phyloP scores from a whole-genome alignment of 1,140 invertebrate genomes.

The Cecropterus lyciades region DNA sequence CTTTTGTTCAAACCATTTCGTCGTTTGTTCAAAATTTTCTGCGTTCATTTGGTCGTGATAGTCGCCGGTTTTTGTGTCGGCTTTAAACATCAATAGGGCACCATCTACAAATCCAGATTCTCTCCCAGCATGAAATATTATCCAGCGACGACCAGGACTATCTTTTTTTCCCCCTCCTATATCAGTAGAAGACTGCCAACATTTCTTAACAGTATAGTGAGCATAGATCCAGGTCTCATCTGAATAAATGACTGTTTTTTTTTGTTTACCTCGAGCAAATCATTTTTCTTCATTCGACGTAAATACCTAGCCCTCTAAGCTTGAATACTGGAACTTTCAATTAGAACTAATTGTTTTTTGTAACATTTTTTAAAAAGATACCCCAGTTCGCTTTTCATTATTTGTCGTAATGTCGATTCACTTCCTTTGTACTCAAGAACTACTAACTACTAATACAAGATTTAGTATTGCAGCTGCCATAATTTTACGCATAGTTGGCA shows the following conservation, averaged over 20 bases:
- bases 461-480: too few relatives aligned
- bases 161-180: constrained; percentile 33
- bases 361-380: constrained; percentile 42
- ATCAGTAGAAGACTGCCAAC: constrained; percentile 3
- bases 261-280: constrained; percentile 25
- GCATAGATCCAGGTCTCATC: constrained; percentile 40
- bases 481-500: too few relatives aligned
- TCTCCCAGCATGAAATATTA: too few relatives aligned
- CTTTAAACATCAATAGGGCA: too few relatives aligned
- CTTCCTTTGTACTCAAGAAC: too few relatives aligned
- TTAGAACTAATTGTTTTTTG: constrained; percentile 17
- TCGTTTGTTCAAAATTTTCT: too few relatives aligned
- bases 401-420: too few relatives aligned
- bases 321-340: constrained; percentile 35
- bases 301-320: constrained; percentile 40
- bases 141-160: constrained; percentile 29
- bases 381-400: not conserved
- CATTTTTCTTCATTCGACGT: constrained; percentile 33
- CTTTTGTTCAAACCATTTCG: constrained; percentile 41
- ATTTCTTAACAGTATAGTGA: constrained; percentile 22
- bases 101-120: constrained; percentile 42
- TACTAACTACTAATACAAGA: too few relatives aligned
- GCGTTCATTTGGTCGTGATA: constrained; percentile 44
- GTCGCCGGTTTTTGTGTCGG: too few relatives aligned
- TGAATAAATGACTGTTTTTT: constrained; percentile 39